Conservation (phyloP, 1,140 invertebrate genomes). For the Drosophila malerkotliana region DNA sequence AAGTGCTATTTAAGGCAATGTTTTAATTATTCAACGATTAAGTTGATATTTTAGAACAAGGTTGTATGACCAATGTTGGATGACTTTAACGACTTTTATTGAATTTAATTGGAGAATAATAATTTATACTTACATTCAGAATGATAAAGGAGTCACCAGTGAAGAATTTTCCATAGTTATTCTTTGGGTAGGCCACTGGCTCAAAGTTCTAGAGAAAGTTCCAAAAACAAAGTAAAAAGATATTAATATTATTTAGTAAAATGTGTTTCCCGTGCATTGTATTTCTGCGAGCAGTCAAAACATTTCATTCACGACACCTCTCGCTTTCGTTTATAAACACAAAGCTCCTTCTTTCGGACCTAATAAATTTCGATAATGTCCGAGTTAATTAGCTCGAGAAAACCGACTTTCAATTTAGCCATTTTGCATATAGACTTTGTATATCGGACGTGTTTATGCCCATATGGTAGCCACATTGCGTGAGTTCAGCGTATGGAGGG, state of each 20-base stretch:
- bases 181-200: conserved; percentile 89
- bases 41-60: too few species aligned
- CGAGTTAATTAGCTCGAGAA: conserved; percentile 56
- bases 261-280: conserved; percentile 17
- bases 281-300: conserved; percentile 36
- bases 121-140: conserved; percentile 88
- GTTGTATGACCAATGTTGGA: too few species aligned
- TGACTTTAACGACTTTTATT: not conserved
- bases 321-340: conserved; percentile 27
- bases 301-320: not conserved
- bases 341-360: conserved; percentile 23
- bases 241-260: conserved; percentile 15
- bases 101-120: not conserved
- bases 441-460: conserved; percentile 15
- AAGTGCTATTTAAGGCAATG: too few species aligned
- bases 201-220: conserved; percentile 90
- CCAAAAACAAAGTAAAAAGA: conserved; percentile 36
- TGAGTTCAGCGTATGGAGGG: conserved; percentile 45
- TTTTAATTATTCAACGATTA: too few species aligned
- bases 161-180: conserved; percentile 94
- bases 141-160: conserved; percentile 96
- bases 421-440: not conserved
- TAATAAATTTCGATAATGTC: conserved; percentile 61
- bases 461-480: conserved; percentile 54
- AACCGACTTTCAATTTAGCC: conserved; percentile 12